Percentiles rank a stretch among this genome's conserved stretches.
These are phyloP conservation scores for Oxygymnocypris stewartii DNA, from an alignment of 2,113 vertebrate species.

Conservation along the genomic window DNA sequence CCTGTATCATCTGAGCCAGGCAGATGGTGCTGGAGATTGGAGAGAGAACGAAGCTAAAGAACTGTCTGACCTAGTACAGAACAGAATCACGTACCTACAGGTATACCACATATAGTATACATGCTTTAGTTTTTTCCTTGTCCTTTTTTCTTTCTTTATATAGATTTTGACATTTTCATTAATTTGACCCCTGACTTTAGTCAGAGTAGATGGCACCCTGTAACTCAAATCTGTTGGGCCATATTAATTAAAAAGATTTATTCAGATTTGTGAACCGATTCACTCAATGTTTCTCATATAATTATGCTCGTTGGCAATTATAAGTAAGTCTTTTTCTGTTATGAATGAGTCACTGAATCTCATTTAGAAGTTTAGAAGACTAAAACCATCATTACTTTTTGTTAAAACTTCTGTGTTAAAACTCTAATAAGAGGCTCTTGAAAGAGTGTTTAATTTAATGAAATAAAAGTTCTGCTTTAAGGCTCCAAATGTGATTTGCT, in stretches of 20 bases:
- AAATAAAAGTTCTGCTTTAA: neutral
- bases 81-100: slow-evolving; percentile 87
- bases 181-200: neutral
- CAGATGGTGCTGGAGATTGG: slow-evolving; percentile 87
- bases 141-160: neutral
- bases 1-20: slow-evolving; percentile 90
- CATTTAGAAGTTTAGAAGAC: neutral
- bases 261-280: neutral
- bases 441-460: neutral
- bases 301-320: neutral
- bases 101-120: slow-evolving; percentile 57
- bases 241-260: neutral
- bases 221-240: neutral
- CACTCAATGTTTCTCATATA: neutral
- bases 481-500: neutral
- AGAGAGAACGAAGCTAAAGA: slow-evolving; percentile 87
- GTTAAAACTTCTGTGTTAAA: neutral
- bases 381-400: neutral
- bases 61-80: slow-evolving; percentile 85
- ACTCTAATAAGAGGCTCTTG: neutral
- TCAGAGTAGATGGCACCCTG: neutral
- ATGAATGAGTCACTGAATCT: neutral
- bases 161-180: neutral
- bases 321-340: neutral
- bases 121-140: neutral